Percentiles rank a stretch among this genome's conserved stretches.
Conservation (phyloP, 2,113 vertebrate genomes). For the Garra rufa region DNA sequence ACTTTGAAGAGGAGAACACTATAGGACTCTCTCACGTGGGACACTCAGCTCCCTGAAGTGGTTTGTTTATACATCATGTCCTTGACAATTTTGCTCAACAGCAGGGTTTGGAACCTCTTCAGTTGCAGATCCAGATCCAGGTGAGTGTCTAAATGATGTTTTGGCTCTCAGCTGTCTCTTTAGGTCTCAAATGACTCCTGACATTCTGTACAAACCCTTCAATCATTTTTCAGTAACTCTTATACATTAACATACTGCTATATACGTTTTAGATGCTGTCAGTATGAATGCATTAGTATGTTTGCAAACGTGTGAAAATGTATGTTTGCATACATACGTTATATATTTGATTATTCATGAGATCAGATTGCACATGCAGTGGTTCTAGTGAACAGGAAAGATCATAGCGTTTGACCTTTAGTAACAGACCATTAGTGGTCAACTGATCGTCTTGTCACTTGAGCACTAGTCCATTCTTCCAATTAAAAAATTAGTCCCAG, state of each 20-base stretch:
- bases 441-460: neutral
- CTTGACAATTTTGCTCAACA: conserved; percentile 41
- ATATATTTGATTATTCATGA: neutral
- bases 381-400: neutral
- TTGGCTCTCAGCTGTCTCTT: conserved; percentile 1
- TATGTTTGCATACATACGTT: neutral
- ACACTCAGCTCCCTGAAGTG: conserved; percentile 31
- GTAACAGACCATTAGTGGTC: neutral
- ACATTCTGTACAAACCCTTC: neutral
- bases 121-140: conserved; percentile 40
- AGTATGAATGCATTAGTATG: too few relatives aligned
- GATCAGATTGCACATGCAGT: neutral
- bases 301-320: too few relatives aligned
- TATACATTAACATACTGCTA: neutral
- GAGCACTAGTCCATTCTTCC: neutral
- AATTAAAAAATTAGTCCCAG: neutral
- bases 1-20: neutral
- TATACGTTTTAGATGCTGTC: too few relatives aligned
- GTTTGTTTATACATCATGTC: conserved; percentile 48
- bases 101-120: conserved; percentile 10
- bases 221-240: neutral
- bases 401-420: conserved; percentile 9
- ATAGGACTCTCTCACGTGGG: neutral
- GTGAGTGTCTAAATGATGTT: conserved; percentile 39
- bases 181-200: neutral